These are phyloP conservation scores for Hirundo rustica DNA, from an alignment of 2,797 vertebrate genomes.

Conservation along the genomic window DNA sequence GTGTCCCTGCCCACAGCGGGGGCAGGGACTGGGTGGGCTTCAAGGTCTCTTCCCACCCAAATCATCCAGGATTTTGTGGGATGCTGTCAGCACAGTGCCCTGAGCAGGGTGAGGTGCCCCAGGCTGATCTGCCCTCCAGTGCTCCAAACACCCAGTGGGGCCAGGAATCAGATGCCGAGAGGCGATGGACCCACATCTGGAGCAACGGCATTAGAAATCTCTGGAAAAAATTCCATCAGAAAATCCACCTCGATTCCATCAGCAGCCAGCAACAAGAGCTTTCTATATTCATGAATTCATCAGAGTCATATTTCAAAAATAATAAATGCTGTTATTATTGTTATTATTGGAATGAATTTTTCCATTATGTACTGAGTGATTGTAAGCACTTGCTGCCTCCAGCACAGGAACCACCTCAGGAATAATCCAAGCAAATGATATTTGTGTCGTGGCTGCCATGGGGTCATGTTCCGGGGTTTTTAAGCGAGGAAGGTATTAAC, in stretches of 20 bases:
- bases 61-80: not conserved
- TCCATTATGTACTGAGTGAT: slow-evolving; percentile 41
- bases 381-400: slow-evolving; percentile 23
- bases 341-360: slow-evolving; percentile 36
- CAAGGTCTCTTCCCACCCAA: not conserved
- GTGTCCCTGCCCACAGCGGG: not conserved
- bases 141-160: not conserved
- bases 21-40: not conserved
- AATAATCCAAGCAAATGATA: slow-evolving; percentile 34
- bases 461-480: not conserved
- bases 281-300: slow-evolving; percentile 52
- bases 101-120: not conserved
- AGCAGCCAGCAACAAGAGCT: not conserved
- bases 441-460: not conserved
- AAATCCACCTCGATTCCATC: not conserved
- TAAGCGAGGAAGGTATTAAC: slow-evolving; percentile 36
- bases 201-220: not conserved
- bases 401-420: slow-evolving; percentile 44
- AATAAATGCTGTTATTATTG: slow-evolving; percentile 30
- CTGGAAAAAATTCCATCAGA: not conserved
- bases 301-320: slow-evolving; percentile 31
- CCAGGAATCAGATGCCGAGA: not conserved
- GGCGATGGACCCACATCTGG: not conserved
- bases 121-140: not conserved
- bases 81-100: not conserved